Conservation (phyloP, 2,888 invertebrate genomes). For the Agrypnus murinus region DNA sequence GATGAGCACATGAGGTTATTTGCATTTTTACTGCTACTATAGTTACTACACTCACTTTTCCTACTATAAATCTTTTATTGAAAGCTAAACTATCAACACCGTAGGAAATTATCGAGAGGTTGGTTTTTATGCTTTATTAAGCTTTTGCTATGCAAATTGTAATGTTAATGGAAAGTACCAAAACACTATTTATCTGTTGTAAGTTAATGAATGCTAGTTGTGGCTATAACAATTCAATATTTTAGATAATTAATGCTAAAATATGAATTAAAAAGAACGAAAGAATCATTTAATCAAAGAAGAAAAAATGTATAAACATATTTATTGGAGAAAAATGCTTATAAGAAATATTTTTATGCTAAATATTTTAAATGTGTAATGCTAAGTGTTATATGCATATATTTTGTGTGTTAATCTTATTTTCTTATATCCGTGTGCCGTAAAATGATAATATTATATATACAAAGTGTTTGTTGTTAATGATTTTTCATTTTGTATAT, state of each 20-base stretch:
- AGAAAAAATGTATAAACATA: constrained; percentile 48
- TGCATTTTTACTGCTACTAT: constrained; percentile 25
- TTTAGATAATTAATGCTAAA: constrained; percentile 16
- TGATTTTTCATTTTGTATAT: constrained; percentile 25
- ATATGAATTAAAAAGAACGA: constrained; percentile 33
- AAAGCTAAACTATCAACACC: constrained; percentile 1
- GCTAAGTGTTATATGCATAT: constrained; percentile 47
- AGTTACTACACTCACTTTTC: background rate
- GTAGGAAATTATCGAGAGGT: constrained; percentile 11
- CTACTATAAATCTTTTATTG: constrained; percentile 12
- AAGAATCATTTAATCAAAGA: constrained; percentile 42
- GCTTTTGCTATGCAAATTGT: constrained; percentile 19
- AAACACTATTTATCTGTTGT: constrained; percentile 38
- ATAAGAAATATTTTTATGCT: constrained; percentile 48
- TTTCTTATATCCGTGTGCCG: constrained; percentile 38
- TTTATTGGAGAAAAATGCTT: constrained; percentile 48
- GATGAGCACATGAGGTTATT: constrained; percentile 21
- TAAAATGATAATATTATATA: constrained; percentile 38
- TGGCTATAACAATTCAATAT: constrained; percentile 23
- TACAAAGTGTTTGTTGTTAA: background rate
- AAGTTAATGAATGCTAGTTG: constrained; percentile 41
- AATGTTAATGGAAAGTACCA: constrained; percentile 33
- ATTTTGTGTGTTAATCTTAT: constrained; percentile 44
- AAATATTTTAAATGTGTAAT: constrained; percentile 45
- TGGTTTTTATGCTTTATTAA: constrained; percentile 33